Percentiles rank a stretch among this genome's conserved stretches.
Conservation (phyloP, 2,113 vertebrate species). For the Eulemur rufifrons region DNA sequence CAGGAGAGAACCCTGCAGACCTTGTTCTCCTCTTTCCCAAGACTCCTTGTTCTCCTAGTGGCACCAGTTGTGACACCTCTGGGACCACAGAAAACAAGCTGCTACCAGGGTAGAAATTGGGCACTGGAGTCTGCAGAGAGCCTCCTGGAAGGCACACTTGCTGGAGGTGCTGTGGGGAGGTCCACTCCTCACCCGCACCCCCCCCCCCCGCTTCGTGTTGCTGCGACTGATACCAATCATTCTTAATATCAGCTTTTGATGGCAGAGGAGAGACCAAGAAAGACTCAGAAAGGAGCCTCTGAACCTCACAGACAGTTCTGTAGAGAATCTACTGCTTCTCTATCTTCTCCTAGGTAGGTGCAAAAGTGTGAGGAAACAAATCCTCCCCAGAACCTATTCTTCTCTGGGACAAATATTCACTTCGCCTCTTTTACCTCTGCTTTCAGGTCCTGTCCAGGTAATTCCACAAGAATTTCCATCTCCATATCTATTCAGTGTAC, state of each 20-base stretch:
- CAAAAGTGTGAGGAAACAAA: neutral
- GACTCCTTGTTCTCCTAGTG: neutral
- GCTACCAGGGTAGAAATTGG: neutral
- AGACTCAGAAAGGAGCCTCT: neutral
- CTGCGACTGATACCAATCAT: neutral
- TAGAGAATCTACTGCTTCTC: neutral
- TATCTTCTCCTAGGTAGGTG: neutral
- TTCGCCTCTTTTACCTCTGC: neutral
- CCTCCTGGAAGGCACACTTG: neutral
- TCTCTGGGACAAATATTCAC: neutral
- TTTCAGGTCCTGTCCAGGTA: neutral
- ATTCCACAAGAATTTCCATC: neutral
- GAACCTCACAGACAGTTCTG: neutral
- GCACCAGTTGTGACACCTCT: neutral
- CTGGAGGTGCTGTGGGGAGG: neutral
- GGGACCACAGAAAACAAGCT: neutral
- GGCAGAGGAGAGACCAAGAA: neutral
- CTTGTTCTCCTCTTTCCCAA: neutral
- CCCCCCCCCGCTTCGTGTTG: too few species aligned
- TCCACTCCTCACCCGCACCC: neutral
- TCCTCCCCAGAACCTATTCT: neutral
- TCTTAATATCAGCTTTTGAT: neutral
- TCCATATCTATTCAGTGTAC: neutral
- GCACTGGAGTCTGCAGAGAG: neutral
- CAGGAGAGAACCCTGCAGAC: rapidly evolving